Evolutionary conservation across 2,797 vertebrate genomes (phyloP).

Genomic region (Gymnothorax javanicus): DNA sequence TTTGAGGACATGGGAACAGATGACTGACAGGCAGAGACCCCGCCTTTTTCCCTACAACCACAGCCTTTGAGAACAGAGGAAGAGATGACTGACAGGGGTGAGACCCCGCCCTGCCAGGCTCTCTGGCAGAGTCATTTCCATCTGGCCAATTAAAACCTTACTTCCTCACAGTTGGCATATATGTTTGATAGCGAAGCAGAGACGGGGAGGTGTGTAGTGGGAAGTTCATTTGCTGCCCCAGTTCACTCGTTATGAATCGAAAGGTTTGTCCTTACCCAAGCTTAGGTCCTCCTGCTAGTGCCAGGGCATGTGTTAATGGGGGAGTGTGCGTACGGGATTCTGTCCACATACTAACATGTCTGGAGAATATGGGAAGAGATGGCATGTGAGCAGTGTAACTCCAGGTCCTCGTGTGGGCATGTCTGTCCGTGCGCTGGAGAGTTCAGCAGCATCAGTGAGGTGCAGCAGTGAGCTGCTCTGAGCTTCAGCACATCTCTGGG

Average conservation of each 20-base stretch:
- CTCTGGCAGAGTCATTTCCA: slow-evolving; percentile 80
- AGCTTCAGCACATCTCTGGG: not conserved
- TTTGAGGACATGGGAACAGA: slow-evolving; percentile 43
- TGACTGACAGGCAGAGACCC: slow-evolving; percentile 51
- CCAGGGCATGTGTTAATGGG: slow-evolving; percentile 16
- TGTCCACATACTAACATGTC: too few relatives aligned
- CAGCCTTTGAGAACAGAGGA: slow-evolving; percentile 41
- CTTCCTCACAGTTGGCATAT: slow-evolving; percentile 75
- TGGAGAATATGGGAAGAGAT: too few relatives aligned
- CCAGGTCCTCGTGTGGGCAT: too few relatives aligned
- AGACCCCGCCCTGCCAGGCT: slow-evolving; percentile 73
- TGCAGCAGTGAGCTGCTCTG: too few relatives aligned
- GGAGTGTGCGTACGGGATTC: not conserved
- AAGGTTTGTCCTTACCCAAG: not conserved
- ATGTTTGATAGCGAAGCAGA: slow-evolving; percentile 62
- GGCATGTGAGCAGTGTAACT: too few relatives aligned
- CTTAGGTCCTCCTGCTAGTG: not conserved
- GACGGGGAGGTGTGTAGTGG: slow-evolving; percentile 5
- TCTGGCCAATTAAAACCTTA: slow-evolving; percentile 76
- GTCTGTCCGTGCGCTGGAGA: not conserved
- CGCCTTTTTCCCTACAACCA: slow-evolving; percentile 59
- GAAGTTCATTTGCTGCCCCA: not conserved
- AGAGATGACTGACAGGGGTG: slow-evolving; percentile 69
- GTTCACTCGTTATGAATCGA: not conserved
- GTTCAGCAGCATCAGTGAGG: too few relatives aligned